Conservation (phyloP, 2,888 invertebrate species). For the Masnerella sp. region DNA sequence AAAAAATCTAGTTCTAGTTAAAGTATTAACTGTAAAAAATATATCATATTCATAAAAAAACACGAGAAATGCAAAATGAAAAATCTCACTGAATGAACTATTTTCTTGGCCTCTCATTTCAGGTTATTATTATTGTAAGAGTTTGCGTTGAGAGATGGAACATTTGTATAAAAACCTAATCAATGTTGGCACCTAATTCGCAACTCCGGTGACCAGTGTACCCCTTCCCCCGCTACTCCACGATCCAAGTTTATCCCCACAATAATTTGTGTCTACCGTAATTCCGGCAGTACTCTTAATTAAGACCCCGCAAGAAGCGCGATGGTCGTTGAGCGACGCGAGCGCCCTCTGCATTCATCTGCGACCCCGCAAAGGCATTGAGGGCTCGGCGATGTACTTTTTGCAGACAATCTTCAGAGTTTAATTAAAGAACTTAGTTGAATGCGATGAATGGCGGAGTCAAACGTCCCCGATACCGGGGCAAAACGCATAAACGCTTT, state of each 20-base stretch:
- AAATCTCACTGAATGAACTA: too few relatives aligned
- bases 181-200: too few relatives aligned
- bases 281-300: constrained; percentile 64
- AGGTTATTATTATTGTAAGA: too few relatives aligned
- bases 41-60: too few relatives aligned
- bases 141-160: too few relatives aligned
- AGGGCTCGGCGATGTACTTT: constrained; percentile 73
- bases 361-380: constrained; percentile 24
- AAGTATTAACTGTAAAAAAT: too few relatives aligned
- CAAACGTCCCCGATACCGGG: constrained; percentile 68
- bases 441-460: constrained; percentile 74
- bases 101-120: too few relatives aligned
- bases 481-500: constrained; percentile 50
- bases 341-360: constrained; percentile 50
- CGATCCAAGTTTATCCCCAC: constrained; percentile 17
- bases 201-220: too few relatives aligned
- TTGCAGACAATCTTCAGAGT: constrained; percentile 76
- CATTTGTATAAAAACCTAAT: too few relatives aligned
- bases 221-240: too few relatives aligned
- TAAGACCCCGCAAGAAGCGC: constrained; percentile 64
- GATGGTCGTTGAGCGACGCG: constrained; percentile 47
- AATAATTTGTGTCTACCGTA: constrained; percentile 55
- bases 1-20: too few relatives aligned
- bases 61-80: too few relatives aligned
- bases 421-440: constrained; percentile 77